Percentiles rank a stretch among this genome's conserved stretches.
phyloP scores from a whole-genome alignment of 2,888 invertebrate species.

The Caenorhabditis becei region DNA sequence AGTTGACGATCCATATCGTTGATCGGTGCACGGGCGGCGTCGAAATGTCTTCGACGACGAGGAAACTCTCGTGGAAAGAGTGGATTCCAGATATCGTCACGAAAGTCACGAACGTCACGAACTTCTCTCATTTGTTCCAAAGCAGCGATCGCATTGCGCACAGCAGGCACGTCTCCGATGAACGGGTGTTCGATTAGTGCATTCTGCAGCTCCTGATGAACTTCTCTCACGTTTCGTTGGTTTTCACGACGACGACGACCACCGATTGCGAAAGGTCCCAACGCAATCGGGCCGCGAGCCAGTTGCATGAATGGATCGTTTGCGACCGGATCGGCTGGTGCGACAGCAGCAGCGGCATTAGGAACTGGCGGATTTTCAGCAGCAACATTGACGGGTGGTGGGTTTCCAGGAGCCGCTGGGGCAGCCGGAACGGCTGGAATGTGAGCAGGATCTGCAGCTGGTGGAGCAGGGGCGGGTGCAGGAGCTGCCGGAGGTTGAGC shows the following conservation, averaged over 20 bases:
- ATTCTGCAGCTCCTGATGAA: background rate
- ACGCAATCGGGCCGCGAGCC: background rate
- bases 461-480: background rate
- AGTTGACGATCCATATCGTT: background rate
- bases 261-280: background rate
- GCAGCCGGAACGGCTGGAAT: no score
- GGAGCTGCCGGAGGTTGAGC: background rate
- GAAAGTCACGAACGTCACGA: background rate
- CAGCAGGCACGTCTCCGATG: background rate
- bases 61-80: background rate
- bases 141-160: conserved; percentile 14
- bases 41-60: background rate
- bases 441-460: background rate
- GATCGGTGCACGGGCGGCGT: no score
- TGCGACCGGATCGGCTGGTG: no score
- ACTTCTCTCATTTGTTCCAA: background rate
- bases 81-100: background rate
- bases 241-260: conserved; percentile 1
- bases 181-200: background rate
- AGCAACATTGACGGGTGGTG: no score
- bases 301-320: background rate
- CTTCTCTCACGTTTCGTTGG: background rate
- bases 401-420: no score
- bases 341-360: conserved; percentile 1
- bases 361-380: background rate